Base-by-base conservation (phyloP, 1,140 invertebrate species). In the Oncopodura yosiiana region DNA sequence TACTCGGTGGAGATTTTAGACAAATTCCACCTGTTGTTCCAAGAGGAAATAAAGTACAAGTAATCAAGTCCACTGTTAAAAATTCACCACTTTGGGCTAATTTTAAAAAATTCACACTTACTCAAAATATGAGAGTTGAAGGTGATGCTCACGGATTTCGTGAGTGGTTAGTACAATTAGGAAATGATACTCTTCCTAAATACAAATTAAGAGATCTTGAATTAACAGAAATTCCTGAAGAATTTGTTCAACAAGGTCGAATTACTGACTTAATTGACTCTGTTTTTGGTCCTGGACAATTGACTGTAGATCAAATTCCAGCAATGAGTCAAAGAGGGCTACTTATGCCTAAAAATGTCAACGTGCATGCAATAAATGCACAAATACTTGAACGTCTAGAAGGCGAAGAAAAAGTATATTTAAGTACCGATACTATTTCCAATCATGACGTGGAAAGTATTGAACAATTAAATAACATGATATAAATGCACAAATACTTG, bases 1-100 rank as follows among this genome's bases (percentile, higher is more conserved):
- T 63, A 6, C 32, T 58, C 3, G 58, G 50, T 23, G 59, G 59
- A 27, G 58, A 63, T 18, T 63, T 61, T 30, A 18, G 62, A n/a
- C 53, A 63, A 54, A 41, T 18, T 6, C 26, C 61, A 12, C 59
- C 62, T 14, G 51, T 63, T 27, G 44, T 63, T 30, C 27, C 19
- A 23, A 23, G 39, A n/a, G 59, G 42, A 26, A 29, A 23, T 8
- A 9, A 18, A 43, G 44, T 43, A 4, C n/a, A 8, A 5, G 57
- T 61, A 34, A 16, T 63, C 0, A 37, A 58, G 29, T 18, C 36
- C 1, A 32, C 16, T 21, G 14, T 58, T 18, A 52, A 56, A 48
- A 39, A 9, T 14, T 29, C 21, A 16, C 1, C 3, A 5, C 37
- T n/a, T 16, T 26, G 11, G 6, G 32, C 29, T 21, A 19, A 19